A percentile compares a stretch with the other conserved stretches of the same genome.
Evolutionary conservation across 2,888 invertebrate genomes (phyloP).

Genomic region (Ormyrus thymus): DNA sequence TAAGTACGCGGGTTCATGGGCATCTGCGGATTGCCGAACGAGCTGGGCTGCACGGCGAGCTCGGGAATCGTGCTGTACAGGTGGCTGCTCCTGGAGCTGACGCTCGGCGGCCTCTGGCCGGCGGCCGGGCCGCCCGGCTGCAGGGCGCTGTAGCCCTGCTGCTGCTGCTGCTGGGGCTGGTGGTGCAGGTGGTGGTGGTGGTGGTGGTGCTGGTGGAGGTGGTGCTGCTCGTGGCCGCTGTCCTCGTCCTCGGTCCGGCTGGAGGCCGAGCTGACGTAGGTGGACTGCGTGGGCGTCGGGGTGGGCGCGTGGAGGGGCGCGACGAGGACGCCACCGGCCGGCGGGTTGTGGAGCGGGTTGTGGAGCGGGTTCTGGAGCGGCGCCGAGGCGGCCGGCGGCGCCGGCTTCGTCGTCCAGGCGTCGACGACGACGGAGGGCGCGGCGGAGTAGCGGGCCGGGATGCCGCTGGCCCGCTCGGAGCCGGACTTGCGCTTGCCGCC

Average conservation of each 20-base stretch:
- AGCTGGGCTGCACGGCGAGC: slow-evolving; percentile 65
- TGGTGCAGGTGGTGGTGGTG: slow-evolving; percentile 78
- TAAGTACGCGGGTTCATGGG: slow-evolving; percentile 73
- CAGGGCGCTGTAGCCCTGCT: slow-evolving; percentile 76
- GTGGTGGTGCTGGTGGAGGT: slow-evolving; percentile 76
- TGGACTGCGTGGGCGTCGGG: slow-evolving; percentile 81
- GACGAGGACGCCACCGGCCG: slow-evolving; percentile 64
- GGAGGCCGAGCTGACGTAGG: slow-evolving; percentile 78
- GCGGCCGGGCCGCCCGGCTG: slow-evolving; percentile 60
- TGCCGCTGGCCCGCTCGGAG: slow-evolving; percentile 63
- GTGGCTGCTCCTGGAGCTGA: slow-evolving; percentile 72
- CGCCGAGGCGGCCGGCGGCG: slow-evolving; percentile 65
- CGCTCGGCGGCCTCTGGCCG: slow-evolving; percentile 68
- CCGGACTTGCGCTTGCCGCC: slow-evolving; percentile 57
- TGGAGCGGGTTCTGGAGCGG: too few species aligned
- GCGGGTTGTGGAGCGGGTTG: too few species aligned
- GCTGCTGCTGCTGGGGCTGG: slow-evolving; percentile 77
- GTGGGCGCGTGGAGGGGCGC: slow-evolving; percentile 76
- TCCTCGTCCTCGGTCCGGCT: slow-evolving; percentile 81
- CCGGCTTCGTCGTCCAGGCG: slow-evolving; percentile 81
- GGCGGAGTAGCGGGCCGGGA: slow-evolving; percentile 82
- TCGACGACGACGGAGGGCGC: slow-evolving; percentile 83
- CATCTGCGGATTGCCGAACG: slow-evolving; percentile 63
- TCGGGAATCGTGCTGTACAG: slow-evolving; percentile 74
- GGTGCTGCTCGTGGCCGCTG: slow-evolving; percentile 79